Base-by-base conservation (phyloP, 2,888 invertebrate species). In the Cotesia congregata region DNA sequence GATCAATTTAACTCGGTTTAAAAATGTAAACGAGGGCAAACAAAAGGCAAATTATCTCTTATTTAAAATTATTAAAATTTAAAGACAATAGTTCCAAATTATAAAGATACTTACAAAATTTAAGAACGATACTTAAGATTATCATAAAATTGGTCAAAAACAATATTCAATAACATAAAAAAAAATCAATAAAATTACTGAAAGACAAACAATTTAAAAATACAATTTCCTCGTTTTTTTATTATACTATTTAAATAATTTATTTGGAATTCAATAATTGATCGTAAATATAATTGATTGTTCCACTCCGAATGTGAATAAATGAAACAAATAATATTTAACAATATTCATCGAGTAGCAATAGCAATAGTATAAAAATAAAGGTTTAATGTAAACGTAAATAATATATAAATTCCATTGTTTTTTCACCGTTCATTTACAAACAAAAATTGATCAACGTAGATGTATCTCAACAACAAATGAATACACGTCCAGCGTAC, bases 391-490 rank as follows among this genome's bases (percentile, higher is more conserved):
- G 15, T 7, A 60, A 6, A 60, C 12, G 6, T 17, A 62, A 64
- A 64, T 17, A 64, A 64, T 64, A 64, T 64, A 64, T 64, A 30
- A 30, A 30, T 30, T 30, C 30, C 30, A 20, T 20, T 64, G 17
- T 6, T 20, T 20, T 17, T 64, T 6, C 64, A 20, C 4, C 20
- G 7, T 20, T 20, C 4, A 20, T 64, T 20, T 6, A 6, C 17
- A 15, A 20, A 20, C 17, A 17, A 17, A 64, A 64, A 64, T 64
- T 64, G 64, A 64, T 61, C 64, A 9, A 20, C 65, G 64, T 61
- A 76, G 72, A 40, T 67, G 30, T 50, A 50, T 50, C 50, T 50
- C 50, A 12, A 50, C 50, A 50, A 50, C 50, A 50, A 50, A 50
- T 50, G 50, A 50, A 50, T 50, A 50, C 50, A 50, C 50, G 50